phyloP scores from a whole-genome alignment of 2,113 vertebrate genomes.

The Speoplatyrhinus poulsoni region DNA sequence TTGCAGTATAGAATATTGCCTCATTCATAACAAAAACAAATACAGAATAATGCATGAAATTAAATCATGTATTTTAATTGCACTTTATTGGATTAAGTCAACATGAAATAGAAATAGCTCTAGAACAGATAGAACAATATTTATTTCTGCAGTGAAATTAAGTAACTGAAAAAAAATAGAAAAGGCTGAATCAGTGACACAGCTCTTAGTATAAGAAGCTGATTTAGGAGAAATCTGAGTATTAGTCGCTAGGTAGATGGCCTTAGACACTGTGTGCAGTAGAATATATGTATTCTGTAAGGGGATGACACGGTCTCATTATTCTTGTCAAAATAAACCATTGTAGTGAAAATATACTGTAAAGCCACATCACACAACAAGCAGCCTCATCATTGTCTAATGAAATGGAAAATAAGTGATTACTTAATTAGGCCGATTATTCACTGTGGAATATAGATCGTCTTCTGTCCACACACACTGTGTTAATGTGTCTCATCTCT shows the following conservation, averaged over 20 bases:
- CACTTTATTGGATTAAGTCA: conserved; percentile 48
- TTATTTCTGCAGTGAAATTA: conserved; percentile 19
- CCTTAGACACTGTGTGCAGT: conserved; percentile 30
- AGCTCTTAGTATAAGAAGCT: not conserved
- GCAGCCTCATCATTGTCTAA: not conserved
- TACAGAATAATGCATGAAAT: conserved; percentile 32
- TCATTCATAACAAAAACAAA: conserved; percentile 30
- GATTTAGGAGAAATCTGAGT: conserved; percentile 16
- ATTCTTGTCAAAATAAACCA: too few relatives aligned
- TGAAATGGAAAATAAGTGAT: not conserved
- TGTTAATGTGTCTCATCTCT: too few relatives aligned
- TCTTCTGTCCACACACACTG: too few relatives aligned
- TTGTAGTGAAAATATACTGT: too few relatives aligned
- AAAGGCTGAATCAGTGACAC: not conserved
- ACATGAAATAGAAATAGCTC: conserved; percentile 30
- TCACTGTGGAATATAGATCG: not conserved
- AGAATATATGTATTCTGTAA: conserved; percentile 18
- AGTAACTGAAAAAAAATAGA: conserved; percentile 21
- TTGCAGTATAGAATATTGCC: conserved; percentile 29
- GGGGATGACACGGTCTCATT: not conserved
- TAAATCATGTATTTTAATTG: conserved; percentile 39
- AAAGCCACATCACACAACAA: too few relatives aligned
- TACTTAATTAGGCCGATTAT: not conserved
- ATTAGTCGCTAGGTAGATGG: conserved; percentile 45
- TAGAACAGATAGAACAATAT: conserved; percentile 4